Evolutionary conservation across 2,888 invertebrate species (phyloP).

Genomic region (Perizoma flavofasciatum): DNA sequence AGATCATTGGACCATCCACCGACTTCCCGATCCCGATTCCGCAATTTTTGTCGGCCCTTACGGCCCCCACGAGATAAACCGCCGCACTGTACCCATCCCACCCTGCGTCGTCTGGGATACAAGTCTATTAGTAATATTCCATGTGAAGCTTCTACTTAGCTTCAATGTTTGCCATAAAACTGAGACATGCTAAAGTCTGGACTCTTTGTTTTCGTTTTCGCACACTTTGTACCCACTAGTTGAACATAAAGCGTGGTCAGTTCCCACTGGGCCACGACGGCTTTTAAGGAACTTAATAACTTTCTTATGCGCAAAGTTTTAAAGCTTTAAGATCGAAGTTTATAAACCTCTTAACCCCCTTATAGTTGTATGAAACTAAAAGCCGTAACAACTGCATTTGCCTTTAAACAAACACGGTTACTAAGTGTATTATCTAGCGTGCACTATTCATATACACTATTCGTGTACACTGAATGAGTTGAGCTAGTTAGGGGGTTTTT

Average conservation of each 20-base stretch:
- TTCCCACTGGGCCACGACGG: neutral
- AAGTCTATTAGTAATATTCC: too few relatives aligned
- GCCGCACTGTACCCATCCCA: too few relatives aligned
- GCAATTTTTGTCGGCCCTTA: too few relatives aligned
- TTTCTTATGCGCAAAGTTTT: slow-evolving; percentile 13
- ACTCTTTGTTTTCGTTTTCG: too few relatives aligned
- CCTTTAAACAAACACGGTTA: slow-evolving; percentile 64
- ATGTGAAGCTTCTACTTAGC: too few relatives aligned
- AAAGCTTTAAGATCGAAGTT: slow-evolving; percentile 50
- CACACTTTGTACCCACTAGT: neutral
- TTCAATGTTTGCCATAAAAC: too few relatives aligned
- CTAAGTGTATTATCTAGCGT: slow-evolving; percentile 66
- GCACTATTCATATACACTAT: slow-evolving; percentile 55
- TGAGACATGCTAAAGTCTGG: too few relatives aligned
- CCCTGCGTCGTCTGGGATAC: too few relatives aligned
- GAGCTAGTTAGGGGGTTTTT: slow-evolving; percentile 62
- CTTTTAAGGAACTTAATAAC: slow-evolving; percentile 10
- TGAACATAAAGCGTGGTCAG: neutral
- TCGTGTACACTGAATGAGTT: slow-evolving; percentile 64
- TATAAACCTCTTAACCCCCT: slow-evolving; percentile 64
- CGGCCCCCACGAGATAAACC: too few relatives aligned
- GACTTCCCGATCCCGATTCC: too few relatives aligned
- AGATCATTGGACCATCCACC: too few relatives aligned
- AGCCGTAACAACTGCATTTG: slow-evolving; percentile 69
- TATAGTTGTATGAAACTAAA: slow-evolving; percentile 60